Evolutionary conservation across 2,113 vertebrate genomes (phyloP), one percentile per base, ranked within the genome.

Genomic region (Capreolus pygargus): DNA sequence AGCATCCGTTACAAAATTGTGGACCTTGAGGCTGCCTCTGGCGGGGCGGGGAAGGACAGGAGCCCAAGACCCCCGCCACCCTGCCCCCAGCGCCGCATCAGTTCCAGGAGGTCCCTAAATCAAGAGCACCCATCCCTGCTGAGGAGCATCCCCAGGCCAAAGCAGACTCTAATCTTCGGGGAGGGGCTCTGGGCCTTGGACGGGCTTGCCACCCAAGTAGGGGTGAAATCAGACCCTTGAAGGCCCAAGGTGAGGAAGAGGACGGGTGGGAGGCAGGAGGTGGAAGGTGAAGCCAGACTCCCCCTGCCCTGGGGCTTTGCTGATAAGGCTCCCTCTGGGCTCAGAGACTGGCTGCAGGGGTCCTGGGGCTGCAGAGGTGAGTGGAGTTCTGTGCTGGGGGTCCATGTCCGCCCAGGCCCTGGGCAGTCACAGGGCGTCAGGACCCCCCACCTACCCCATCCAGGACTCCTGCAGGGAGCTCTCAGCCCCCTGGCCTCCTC

Each of bases 1-100:
- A 17, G 28, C 3, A 23, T 27, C 57, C 1, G 0, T 47, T 47
- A n/a, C 54, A 36, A 21, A n/a, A 23, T n/a, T 1, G 1, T 30
- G 60, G 36, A 25, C 52, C 36, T 50, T 27, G 13, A 70, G 91
- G n/a, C 27, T 43, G 27, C 36, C 36, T 54, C 91, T 45, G 79
- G 58, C 3, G 4, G 74, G 76, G 43, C 28, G 5, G 21, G 33
- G 33, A 15, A 17, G 25, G n/a, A 30, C 47, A 79, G n/a, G 30
- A 8, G 36, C 87, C 88, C 5, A 36, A 57, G 67, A 43, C 13
- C 54, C 19, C 88, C 6, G 4, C 45, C 28, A 6, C 16, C 39
- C 58, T 30, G 33, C 58, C 45, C 36, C 57, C 45, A 33, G n/a
- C 47, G 78, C 78, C 36, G 28, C 27, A 23, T 43, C 60, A 43